A percentile compares a stretch with the other conserved stretches of the same genome.
phyloP scores from a whole-genome alignment of 2,113 vertebrate genomes.

The Phaethornis superciliosus region DNA sequence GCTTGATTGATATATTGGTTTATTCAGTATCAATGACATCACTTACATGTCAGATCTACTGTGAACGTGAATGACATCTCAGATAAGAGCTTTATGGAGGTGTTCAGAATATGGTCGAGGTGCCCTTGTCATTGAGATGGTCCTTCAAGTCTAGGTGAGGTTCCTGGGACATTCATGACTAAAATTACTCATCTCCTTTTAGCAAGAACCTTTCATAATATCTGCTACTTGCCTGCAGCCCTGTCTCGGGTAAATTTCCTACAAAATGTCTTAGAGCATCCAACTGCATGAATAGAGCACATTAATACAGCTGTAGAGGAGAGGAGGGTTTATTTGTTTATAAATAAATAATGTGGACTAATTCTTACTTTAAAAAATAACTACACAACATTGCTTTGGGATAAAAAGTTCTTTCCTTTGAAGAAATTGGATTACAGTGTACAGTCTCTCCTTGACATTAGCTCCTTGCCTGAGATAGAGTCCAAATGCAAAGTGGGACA shows the following conservation, averaged over 20 bases:
- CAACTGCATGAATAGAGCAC: slow-evolving; percentile 19
- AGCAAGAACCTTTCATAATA: neutral
- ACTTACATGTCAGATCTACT: neutral
- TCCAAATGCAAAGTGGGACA: neutral
- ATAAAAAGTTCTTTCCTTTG: slow-evolving; percentile 8
- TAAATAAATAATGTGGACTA: neutral
- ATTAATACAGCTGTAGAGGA: neutral
- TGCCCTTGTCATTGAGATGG: neutral
- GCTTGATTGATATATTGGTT: neutral
- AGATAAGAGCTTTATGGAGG: neutral
- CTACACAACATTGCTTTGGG: neutral
- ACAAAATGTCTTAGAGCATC: neutral
- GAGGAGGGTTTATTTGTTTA: neutral
- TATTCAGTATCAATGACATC: neutral
- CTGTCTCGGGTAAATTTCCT: neutral
- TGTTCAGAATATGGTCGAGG: neutral
- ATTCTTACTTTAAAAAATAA: neutral
- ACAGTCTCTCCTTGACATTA: neutral
- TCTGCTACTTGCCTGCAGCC: neutral
- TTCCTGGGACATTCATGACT: rapidly evolving
- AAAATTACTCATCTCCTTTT: neutral
- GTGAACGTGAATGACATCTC: neutral
- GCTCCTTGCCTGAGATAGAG: neutral
- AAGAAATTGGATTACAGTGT: neutral
- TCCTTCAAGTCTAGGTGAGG: neutral